Conservation (phyloP, 2,888 invertebrate genomes). For the Drosophila sordidula region DNA sequence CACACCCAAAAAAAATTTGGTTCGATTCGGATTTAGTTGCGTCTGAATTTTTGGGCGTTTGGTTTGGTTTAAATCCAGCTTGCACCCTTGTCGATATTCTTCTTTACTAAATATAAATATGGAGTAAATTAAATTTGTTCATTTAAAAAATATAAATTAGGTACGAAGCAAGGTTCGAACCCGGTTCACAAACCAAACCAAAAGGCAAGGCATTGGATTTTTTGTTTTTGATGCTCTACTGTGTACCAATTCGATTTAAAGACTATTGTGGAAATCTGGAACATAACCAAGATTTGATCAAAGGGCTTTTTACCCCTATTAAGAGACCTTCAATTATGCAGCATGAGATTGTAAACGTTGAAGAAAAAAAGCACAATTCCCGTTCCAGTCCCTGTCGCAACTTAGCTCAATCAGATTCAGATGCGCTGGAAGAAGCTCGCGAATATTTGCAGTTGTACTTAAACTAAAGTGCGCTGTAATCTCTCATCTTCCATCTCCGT, state of each 20-base stretch:
- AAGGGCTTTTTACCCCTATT: constrained; percentile 7
- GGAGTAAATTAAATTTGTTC: too few relatives aligned
- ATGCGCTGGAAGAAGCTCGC: not conserved
- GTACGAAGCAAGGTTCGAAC: not conserved
- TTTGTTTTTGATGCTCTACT: too few relatives aligned
- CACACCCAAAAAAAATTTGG: too few relatives aligned
- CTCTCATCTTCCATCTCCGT: constrained; percentile 20
- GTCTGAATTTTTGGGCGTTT: too few relatives aligned
- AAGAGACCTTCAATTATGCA: constrained; percentile 45
- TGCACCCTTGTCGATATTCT: too few relatives aligned
- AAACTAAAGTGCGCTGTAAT: constrained; percentile 46
- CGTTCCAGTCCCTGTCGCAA: constrained; percentile 8
- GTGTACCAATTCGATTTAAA: not conserved
- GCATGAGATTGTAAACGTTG: constrained; percentile 2
- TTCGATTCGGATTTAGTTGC: too few relatives aligned
- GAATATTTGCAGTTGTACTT: constrained; percentile 10
- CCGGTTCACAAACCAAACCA: too few relatives aligned
- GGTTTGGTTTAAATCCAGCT: too few relatives aligned
- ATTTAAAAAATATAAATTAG: too few relatives aligned
- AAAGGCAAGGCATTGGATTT: too few relatives aligned
- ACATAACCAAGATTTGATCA: constrained; percentile 9
- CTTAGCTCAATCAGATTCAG: constrained; percentile 30
- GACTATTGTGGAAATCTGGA: constrained; percentile 13
- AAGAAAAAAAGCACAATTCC: constrained; percentile 2
- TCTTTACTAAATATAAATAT: too few relatives aligned